Evolutionary conservation across 2,888 invertebrate species (phyloP).

Genomic region (Hemithea aestivaria): DNA sequence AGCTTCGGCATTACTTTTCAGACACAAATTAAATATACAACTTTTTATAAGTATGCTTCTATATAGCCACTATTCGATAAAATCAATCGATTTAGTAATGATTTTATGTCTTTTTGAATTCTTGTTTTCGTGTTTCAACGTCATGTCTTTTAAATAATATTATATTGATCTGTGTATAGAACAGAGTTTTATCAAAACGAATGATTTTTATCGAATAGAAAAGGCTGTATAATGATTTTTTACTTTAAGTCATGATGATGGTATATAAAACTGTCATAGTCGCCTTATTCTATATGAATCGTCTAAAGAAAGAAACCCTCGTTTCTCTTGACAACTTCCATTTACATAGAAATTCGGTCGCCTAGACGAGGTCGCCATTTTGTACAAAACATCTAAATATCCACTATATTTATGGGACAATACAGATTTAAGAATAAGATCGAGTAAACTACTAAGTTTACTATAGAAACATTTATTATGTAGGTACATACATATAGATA

Average conservation of each 20-base stretch:
- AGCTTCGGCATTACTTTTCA: slow-evolving; percentile 39
- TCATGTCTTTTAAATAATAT: too few species aligned
- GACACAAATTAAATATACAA: slow-evolving; percentile 25
- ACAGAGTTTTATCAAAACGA: too few species aligned
- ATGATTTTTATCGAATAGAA: too few species aligned
- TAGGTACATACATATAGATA: slow-evolving; percentile 68
- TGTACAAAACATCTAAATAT: slow-evolving; percentile 71
- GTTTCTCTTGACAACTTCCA: slow-evolving; percentile 29
- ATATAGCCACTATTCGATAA: too few species aligned
- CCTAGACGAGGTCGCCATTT: slow-evolving; percentile 76
- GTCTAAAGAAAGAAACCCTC: slow-evolving; percentile 41
- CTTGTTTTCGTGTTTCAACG: too few species aligned
- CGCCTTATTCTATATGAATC: slow-evolving; percentile 38
- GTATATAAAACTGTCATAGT: slow-evolving; percentile 28
- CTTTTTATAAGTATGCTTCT: neutral
- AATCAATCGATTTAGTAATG: too few species aligned
- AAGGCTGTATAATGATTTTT: too few species aligned
- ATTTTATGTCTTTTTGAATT: too few species aligned
- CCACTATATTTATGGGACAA: slow-evolving; percentile 66
- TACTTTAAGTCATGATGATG: neutral
- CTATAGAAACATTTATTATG: slow-evolving; percentile 74
- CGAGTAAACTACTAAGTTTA: slow-evolving; percentile 71
- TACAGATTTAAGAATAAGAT: slow-evolving; percentile 71
- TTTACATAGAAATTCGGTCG: slow-evolving; percentile 73
- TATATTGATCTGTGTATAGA: too few species aligned